phyloP scores from a whole-genome alignment of 1,140 invertebrate species.

The Musca domestica region DNA sequence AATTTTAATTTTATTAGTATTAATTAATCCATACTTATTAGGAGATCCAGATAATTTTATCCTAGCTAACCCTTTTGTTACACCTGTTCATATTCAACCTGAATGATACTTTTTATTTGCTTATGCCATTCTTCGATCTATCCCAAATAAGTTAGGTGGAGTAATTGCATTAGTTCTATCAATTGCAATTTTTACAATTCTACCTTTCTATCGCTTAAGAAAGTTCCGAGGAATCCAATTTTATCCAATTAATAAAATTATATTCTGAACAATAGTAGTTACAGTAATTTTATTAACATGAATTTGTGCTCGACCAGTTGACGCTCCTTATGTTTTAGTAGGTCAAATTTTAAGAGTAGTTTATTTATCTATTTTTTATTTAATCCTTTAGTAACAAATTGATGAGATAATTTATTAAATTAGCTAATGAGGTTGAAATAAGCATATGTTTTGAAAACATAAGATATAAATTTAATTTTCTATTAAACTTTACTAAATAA shows the following conservation, averaged over 20 bases:
- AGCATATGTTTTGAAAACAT: conserved; percentile 67
- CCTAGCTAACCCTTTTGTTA: conserved; percentile 68
- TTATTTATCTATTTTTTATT: conserved; percentile 63
- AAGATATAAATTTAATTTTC: conserved; percentile 57
- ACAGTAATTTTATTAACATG: no score
- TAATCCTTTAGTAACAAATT: conserved; percentile 54
- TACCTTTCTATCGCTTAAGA: conserved; percentile 58
- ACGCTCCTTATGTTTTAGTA: conserved; percentile 62
- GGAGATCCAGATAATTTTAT: conserved; percentile 69
- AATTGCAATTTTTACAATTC: conserved; percentile 64
- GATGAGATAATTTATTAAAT: conserved; percentile 58
- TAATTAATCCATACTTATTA: conserved; percentile 61
- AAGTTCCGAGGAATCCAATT: conserved; percentile 56
- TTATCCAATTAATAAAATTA: no score
- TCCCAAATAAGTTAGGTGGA: no score
- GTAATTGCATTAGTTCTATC: no score
- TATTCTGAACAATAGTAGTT: no score
- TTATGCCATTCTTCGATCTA: conserved; percentile 69
- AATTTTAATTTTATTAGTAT: no score
- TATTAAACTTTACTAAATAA: conserved; percentile 61
- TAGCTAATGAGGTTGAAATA: conserved; percentile 61
- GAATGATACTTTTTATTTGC: no score
- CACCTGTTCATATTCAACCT: no score
- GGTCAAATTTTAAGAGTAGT: no score
- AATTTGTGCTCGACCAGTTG: no score